Percentiles rank a stretch among this genome's conserved stretches.
Conservation (phyloP, 2,888 invertebrate genomes). For the Nomada ferruginata region DNA sequence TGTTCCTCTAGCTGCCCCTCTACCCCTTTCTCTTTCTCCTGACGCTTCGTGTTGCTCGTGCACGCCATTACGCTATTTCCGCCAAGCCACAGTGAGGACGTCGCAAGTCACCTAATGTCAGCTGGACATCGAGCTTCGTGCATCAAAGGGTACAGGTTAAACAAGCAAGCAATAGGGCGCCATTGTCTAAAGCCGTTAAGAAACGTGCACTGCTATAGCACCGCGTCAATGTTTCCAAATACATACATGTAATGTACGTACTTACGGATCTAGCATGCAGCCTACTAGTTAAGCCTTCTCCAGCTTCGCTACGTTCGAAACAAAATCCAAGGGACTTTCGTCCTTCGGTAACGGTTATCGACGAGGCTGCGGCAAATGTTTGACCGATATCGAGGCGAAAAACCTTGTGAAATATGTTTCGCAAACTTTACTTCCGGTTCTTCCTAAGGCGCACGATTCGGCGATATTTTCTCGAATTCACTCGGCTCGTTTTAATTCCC, state of each 20-base stretch:
- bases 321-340: too few species aligned
- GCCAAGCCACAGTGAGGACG: conserved; percentile 59
- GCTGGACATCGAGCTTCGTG: conserved; percentile 46
- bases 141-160: conserved; percentile 31
- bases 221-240: neutral
- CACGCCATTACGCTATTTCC: conserved; percentile 65
- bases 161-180: neutral
- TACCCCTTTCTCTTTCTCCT: conserved; percentile 16
- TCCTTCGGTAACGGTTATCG: too few species aligned
- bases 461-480: conserved; percentile 14
- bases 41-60: conserved; percentile 29
- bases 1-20: conserved; percentile 21
- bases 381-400: neutral
- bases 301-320: too few species aligned
- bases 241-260: too few species aligned
- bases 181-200: neutral
- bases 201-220: neutral
- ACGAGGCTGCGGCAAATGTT: neutral
- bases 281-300: too few species aligned
- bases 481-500: conserved; percentile 6
- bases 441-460: conserved; percentile 1
- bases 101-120: conserved; percentile 65
- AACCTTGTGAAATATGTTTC: neutral
- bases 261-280: too few species aligned
- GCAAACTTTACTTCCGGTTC: neutral